Evolutionary conservation across 2,888 invertebrate genomes (phyloP).

Genomic region (Caenorhabditis sp.): DNA sequence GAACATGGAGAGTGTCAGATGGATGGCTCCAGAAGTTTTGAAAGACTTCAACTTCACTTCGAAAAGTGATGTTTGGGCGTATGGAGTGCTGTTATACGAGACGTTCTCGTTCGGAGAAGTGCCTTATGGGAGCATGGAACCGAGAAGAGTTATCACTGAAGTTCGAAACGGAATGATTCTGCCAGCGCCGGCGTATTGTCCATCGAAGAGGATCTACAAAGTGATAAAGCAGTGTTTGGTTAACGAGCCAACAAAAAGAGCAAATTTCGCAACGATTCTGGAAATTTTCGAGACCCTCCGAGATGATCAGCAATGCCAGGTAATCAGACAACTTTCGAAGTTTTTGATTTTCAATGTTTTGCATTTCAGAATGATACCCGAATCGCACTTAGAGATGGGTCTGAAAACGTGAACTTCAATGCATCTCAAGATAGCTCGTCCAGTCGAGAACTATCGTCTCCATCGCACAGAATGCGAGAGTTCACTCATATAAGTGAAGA

Average conservation of each 20-base stretch:
- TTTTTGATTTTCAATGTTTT: neutral
- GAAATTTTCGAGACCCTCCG: conserved; percentile 75
- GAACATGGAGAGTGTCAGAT: conserved; percentile 85
- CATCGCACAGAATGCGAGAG: conserved; percentile 36
- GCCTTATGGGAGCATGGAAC: conserved; percentile 95
- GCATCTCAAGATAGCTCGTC: conserved; percentile 66
- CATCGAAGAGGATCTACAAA: conserved; percentile 86
- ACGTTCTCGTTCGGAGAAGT: conserved; percentile 96
- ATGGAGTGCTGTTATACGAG: conserved; percentile 92
- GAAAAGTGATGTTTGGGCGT: conserved; percentile 94
- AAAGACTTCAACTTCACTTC: conserved; percentile 97
- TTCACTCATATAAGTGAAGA: conserved; percentile 13
- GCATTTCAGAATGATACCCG: conserved; percentile 63
- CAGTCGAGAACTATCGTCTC: conserved; percentile 58
- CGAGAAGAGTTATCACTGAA: conserved; percentile 83
- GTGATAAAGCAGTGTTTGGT: conserved; percentile 75
- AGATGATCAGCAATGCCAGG: conserved; percentile 75
- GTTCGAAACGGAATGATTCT: conserved; percentile 88
- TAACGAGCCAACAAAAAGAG: conserved; percentile 69
- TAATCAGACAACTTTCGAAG: conserved; percentile 7
- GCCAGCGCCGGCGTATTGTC: conserved; percentile 89
- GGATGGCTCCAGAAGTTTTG: conserved; percentile 98
- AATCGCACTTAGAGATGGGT: conserved; percentile 60
- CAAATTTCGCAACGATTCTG: conserved; percentile 70
- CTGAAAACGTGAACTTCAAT: conserved; percentile 66